Evolutionary conservation across 2,797 vertebrate species (phyloP), one percentile per base, ranked within the genome.

Genomic region (Xerus rutilus): DNA sequence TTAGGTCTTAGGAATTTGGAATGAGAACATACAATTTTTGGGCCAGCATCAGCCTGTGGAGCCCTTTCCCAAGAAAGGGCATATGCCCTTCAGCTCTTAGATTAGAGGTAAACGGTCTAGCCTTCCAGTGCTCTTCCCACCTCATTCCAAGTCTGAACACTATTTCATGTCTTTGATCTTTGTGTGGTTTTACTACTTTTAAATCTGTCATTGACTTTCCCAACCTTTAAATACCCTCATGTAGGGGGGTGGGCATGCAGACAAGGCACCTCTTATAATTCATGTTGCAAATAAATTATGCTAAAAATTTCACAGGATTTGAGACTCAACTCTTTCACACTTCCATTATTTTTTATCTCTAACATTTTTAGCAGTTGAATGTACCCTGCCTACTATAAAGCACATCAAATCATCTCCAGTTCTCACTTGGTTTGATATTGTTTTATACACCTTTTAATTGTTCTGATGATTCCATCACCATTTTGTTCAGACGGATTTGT

Each of bases 261-360:
- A 4, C 30, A 8, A 47, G 23, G 3, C 13, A 3, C 64, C 43
- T 59, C 43, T 69, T 52, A 1, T 25, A 14, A 85, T 52, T 59
- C 6, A 2, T 67, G 11, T 67, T 45, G 59, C 25, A 83, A 45
- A 30, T 83, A 74, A 52, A 76, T 47, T 78, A 5, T 13, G 35
- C n/a, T 65, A 28, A 82, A 84, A 47, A 45, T n/a, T 43, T 43
- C 30, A 59, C 23, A 87, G 30, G 8, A n/a, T 73, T 67, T 43
- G 20, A 95, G 28, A 49, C 13, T 47, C 78, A 86, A 43, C 20
- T 5, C 15, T 28, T 84, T 64, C 39, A 93, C 30, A 18, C 67
- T 69, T 73, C 70, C 59, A 28, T 78, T 74, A 65, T 52, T 59
- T 94, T 93, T 90, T 82, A 12, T 86, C 67, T 92, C 11, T 73